phyloP scores from a whole-genome alignment of 2,797 vertebrate species.

The Bradypodion ventrale region DNA sequence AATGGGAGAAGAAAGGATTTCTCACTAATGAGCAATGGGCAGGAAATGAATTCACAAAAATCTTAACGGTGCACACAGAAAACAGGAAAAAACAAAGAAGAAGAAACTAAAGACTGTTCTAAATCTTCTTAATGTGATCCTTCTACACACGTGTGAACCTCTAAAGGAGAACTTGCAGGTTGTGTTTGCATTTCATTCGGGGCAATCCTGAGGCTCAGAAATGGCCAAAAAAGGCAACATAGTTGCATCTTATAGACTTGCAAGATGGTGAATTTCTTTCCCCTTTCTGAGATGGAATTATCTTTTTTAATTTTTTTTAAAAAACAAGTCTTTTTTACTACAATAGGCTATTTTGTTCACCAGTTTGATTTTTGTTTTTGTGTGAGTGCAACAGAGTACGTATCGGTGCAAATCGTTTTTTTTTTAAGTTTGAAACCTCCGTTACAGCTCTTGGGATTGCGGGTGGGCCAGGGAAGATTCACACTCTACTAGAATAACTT shows the following conservation, averaged over 20 bases:
- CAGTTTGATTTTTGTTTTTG: neutral
- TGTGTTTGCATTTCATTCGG: conserved; percentile 62
- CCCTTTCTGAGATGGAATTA: conserved; percentile 70
- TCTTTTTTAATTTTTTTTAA: conserved; percentile 55
- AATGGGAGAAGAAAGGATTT: conserved; percentile 59
- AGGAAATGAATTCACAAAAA: fast-evolving
- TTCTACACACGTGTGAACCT: conserved; percentile 63
- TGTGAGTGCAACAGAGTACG: conserved; percentile 6
- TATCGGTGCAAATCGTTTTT: neutral
- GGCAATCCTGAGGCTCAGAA: conserved; percentile 58
- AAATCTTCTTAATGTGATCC: conserved; percentile 39
- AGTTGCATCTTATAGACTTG: conserved; percentile 66
- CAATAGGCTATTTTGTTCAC: conserved; percentile 57
- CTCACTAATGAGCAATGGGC: conserved; percentile 20
- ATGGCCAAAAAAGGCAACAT: conserved; percentile 60
- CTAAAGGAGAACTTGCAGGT: conserved; percentile 67
- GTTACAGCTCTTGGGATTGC: neutral
- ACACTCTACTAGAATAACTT: conserved; percentile 64
- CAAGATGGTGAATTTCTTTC: conserved; percentile 65
- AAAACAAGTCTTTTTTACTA: conserved; percentile 63
- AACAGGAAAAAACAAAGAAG: neutral
- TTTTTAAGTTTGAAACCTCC: neutral
- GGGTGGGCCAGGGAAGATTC: conserved; percentile 21
- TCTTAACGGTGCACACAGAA: conserved; percentile 36
- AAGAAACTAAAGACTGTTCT: neutral